Conservation (phyloP, 1,140 invertebrate species). For the Trinorchestia longiramus region DNA sequence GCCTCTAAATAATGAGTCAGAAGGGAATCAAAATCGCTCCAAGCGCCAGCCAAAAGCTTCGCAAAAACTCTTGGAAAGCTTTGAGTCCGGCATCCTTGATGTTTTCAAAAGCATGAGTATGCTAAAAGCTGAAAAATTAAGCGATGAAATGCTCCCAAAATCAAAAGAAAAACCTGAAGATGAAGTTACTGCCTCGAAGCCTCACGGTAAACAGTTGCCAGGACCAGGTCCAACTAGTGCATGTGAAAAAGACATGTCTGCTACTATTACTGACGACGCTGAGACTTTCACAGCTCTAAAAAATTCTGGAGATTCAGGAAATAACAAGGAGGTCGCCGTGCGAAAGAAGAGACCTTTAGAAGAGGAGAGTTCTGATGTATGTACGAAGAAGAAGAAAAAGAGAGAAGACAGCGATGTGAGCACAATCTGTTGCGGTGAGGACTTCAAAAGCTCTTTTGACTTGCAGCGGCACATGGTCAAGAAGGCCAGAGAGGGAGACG, state of each 20-base stretch:
- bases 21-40: not conserved
- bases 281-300: not conserved
- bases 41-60: slow-evolving; percentile 39
- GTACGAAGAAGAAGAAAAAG: not conserved
- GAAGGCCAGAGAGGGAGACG: not conserved
- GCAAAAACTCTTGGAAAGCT: slow-evolving; percentile 18
- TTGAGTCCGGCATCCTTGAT: slow-evolving; percentile 19
- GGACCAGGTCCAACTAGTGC: not conserved
- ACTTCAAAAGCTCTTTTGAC: not conserved
- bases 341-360: not conserved
- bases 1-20: not conserved
- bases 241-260: not conserved
- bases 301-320: not conserved
- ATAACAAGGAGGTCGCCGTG: not conserved
- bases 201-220: not conserved
- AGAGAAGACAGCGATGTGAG: not conserved
- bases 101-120: slow-evolving; percentile 14
- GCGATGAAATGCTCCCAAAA: not conserved
- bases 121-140: not conserved
- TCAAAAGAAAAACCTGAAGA: not conserved
- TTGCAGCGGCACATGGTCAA: slow-evolving; percentile 32
- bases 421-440: not conserved
- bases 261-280: not conserved
- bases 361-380: not conserved
- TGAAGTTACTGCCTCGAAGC: not conserved